A percentile compares a stretch with the other conserved stretches of the same genome.
These are phyloP conservation scores for Eospalax fontanierii DNA, from an alignment of 2,797 vertebrate genomes.

Conservation along the genomic window DNA sequence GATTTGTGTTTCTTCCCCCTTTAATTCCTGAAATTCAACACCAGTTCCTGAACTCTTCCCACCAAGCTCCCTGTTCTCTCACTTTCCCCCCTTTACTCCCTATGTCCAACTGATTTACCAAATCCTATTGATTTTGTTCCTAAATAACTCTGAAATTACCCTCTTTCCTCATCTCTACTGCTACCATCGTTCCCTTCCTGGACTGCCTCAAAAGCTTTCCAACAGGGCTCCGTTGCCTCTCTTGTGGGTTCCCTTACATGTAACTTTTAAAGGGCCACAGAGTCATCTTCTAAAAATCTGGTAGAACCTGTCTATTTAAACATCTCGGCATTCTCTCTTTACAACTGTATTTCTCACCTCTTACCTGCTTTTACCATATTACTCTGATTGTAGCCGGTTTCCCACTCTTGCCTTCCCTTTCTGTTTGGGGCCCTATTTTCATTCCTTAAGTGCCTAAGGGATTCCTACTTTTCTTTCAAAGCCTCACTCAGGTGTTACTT, in stretches of 20 bases:
- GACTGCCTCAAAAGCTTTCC: neutral
- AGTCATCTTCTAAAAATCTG: neutral
- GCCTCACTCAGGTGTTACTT: conserved; percentile 8
- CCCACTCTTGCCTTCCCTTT: neutral
- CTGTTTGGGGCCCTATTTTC: neutral
- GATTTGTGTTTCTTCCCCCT: neutral
- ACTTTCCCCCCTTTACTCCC: neutral
- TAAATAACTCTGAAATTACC: conserved; percentile 22
- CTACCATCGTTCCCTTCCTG: neutral
- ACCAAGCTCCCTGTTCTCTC: neutral
- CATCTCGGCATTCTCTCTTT: neutral
- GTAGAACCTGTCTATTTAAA: neutral
- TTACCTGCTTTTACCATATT: neutral
- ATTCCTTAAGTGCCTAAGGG: neutral
- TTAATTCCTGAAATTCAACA: neutral
- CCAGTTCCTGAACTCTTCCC: neutral
- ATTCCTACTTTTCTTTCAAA: conserved; percentile 31
- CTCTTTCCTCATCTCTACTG: conserved; percentile 13
- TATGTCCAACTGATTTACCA: neutral
- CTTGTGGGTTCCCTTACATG: neutral
- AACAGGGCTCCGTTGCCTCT: neutral
- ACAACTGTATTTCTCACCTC: neutral
- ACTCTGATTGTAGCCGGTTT: neutral
- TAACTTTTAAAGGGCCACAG: neutral
- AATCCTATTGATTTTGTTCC: neutral